These are phyloP conservation scores for Platyrinchus mystaceus DNA, from an alignment of 2,797 vertebrate species.

Conservation along the genomic window DNA sequence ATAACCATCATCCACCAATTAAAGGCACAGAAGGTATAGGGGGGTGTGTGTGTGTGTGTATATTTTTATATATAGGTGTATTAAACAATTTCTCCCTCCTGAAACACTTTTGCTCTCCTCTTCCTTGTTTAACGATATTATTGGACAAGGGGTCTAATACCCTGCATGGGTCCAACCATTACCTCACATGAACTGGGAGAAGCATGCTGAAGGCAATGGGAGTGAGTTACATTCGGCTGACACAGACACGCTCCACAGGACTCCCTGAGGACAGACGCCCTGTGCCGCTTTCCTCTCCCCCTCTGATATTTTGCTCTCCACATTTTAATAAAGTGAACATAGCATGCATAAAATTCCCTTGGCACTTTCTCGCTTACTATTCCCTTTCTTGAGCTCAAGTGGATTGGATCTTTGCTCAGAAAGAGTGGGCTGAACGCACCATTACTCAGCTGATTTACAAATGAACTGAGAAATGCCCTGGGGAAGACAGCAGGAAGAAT, in stretches of 20 bases:
- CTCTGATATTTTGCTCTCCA: not conserved
- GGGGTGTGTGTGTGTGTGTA: too few species aligned
- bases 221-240: not conserved
- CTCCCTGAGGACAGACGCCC: not conserved
- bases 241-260: accelerated
- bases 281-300: accelerated
- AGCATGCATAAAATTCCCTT: not conserved
- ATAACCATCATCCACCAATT: not conserved
- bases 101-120: not conserved
- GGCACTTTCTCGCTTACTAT: not conserved
- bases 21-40: not conserved
- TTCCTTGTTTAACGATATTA: not conserved
- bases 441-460: constrained; percentile 26
- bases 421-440: not conserved
- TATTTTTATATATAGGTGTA: not conserved
- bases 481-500: not conserved
- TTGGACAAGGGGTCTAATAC: not conserved
- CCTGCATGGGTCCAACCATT: accelerated
- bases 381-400: not conserved
- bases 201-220: not conserved
- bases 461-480: not conserved
- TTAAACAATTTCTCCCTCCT: not conserved
- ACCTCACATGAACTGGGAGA: not conserved
- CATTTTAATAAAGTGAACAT: not conserved
- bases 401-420: not conserved